Evolutionary conservation across 2,888 invertebrate genomes (phyloP), one percentile per base, ranked within the genome.

Genomic region (Acronicta leporina): DNA sequence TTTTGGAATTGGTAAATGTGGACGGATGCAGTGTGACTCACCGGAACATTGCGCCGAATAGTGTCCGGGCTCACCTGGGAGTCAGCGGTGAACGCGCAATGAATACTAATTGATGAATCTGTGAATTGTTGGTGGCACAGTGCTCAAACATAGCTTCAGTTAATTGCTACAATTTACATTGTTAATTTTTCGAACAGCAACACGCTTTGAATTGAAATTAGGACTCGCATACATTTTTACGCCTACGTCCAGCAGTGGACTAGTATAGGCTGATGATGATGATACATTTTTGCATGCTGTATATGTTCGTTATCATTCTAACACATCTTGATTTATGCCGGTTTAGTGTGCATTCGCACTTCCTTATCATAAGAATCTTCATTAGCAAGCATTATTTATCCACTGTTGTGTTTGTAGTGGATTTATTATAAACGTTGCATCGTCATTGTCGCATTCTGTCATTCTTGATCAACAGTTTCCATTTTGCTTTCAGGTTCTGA

Each of bases 11-110:
- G 16, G 50, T 15, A 41, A 56, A 53, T 53, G 61, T 66, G 50
- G 76, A 79, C 86, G 89, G 89, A 89, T 85, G 82, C 80, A 60
- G 66, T 40, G 67, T 91, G 91, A 91, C 79, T 92, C 92, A 92
- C 91, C 91, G 91, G 92, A 91, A 91, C 89, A 84, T 77, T 80
- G 84, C 78, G 83, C 84, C 87, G 84, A 85, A 87, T 86, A 66
- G 66, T 84, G 86, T 87, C 82, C 86, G 86, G 86, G 85, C 86
- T 87, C 85, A 88, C 89, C 87, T 87, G 87, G 84, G 81, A 82
- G 75, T 73, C 79, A 72, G 80, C 77, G 73, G 68, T 60, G 75
- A 58, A 82, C 87, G 75, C 74, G 75, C 70, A 71, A 75, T 81
- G 90, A 89, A 92, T 92, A 87, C 81, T 82, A 80, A 89, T 84